Percentiles rank a stretch among this genome's conserved stretches.
These are phyloP conservation scores for Gila robusta DNA, from an alignment of 2,797 vertebrate genomes.

Conservation along the genomic window DNA sequence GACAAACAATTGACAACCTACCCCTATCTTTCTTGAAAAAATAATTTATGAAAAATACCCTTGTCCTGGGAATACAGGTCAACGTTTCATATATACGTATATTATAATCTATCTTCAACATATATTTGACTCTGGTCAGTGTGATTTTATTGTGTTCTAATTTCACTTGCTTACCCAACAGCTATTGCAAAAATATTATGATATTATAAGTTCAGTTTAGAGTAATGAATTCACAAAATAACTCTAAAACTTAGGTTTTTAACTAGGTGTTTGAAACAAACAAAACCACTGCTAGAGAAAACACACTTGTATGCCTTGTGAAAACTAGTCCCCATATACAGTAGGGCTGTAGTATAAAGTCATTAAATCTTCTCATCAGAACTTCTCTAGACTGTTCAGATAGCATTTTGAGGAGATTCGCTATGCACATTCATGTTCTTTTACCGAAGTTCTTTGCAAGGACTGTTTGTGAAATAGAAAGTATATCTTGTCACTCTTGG, in stretches of 20 bases:
- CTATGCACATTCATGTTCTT: background rate
- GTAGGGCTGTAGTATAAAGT: background rate
- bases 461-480: slow-evolving; percentile 9
- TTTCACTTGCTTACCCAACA: background rate
- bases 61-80: background rate
- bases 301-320: background rate
- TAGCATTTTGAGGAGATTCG: background rate
- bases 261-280: background rate
- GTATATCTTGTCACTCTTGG: slow-evolving; percentile 25
- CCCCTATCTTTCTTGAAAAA: background rate
- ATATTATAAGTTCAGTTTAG: background rate
- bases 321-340: background rate
- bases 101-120: background rate
- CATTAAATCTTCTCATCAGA: background rate
- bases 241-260: background rate
- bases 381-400: background rate
- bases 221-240: background rate
- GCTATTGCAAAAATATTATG: background rate
- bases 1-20: background rate
- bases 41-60: background rate
- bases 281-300: background rate
- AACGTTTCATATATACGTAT: background rate
- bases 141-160: background rate
- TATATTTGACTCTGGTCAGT: background rate
- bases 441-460: background rate